Conservation (phyloP, 2,888 invertebrate genomes). For the Dicyrtomina minuta region DNA sequence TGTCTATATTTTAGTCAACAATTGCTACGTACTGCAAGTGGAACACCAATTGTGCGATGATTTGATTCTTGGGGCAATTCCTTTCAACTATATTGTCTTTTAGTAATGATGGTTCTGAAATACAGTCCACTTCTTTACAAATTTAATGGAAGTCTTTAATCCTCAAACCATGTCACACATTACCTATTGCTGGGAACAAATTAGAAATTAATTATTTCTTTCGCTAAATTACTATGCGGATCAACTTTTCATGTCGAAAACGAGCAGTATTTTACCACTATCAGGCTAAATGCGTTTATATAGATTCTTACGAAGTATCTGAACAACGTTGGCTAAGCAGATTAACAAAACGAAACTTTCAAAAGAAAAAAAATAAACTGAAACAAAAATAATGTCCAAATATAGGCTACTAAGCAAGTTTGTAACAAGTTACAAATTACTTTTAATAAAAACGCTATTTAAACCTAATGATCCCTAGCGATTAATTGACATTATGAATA, state of each 20-base stretch:
- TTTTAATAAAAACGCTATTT: not conserved
- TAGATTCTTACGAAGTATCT: too few relatives aligned
- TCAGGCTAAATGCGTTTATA: too few relatives aligned
- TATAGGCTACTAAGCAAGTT: constrained; percentile 2
- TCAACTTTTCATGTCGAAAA: not conserved
- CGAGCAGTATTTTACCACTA: too few relatives aligned
- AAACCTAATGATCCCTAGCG: too few relatives aligned
- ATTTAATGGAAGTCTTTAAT: constrained; percentile 17
- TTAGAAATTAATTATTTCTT: constrained; percentile 31
- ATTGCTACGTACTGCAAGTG: too few relatives aligned
- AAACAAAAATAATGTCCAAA: not conserved
- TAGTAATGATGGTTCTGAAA: not conserved
- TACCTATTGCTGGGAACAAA: constrained; percentile 26
- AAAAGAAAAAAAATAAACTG: not conserved
- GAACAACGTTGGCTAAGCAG: too few relatives aligned
- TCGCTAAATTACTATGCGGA: not conserved
- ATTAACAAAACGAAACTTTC: too few relatives aligned
- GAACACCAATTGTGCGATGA: constrained; percentile 14
- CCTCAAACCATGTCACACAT: constrained; percentile 28
- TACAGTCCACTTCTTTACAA: constrained; percentile 24
- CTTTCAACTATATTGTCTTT: not conserved
- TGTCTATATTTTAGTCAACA: constrained; percentile 28
- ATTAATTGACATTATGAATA: too few relatives aligned
- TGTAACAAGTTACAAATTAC: too few relatives aligned
- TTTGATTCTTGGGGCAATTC: constrained; percentile 27